Base-by-base conservation (phyloP, 1,140 invertebrate species). In the Chironomus tepperi region DNA sequence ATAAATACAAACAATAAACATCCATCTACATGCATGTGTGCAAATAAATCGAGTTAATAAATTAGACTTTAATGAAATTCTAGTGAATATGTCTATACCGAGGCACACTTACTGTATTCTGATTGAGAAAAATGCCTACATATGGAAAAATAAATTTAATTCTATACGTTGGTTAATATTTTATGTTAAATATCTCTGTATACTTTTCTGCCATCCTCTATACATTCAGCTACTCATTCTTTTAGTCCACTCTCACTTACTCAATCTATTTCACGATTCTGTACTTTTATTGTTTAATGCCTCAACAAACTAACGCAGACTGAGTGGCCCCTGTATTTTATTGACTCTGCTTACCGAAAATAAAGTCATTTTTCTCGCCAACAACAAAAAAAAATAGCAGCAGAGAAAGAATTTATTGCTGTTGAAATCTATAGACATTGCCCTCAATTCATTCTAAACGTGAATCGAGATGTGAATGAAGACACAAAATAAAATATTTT, bases 31-130 rank as follows among this genome's bases (percentile, higher is more conserved):
- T 34, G 24, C 24, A 34, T 57, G 9, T 57, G 47, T 57, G 65
- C 65, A 70, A 70, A 70, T 70, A 70, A 70, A 70, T 70, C 18
- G 65, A 70, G 65, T 70, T 70, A 70, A 70, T 70, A 70, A 70
- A 70, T 70, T 19, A 70, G 65, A 70, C n/a, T 70, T 70, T 70
- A 70, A 70, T 70, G 65, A 70, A 70, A 70, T 70, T 70, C 65
- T 70, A 21, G 3, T 57, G 47, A 34, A 34, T 34, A 34, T 34
- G 24, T 34, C 24, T 34, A 34, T 34, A 34, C 24, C 5, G 24
- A 34, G 24, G 5, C 24, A 34, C 24, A 34, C 1, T 34, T 34
- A 2, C 24, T n/a, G 24, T 34, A 5, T 34, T n/a, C 12, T 70
- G 65, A 70, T 70, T 70, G 65, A 19, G 65, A 70, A 70, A 70